phyloP scores from a whole-genome alignment of 1,140 invertebrate species.

The Andricus grossulariae region DNA sequence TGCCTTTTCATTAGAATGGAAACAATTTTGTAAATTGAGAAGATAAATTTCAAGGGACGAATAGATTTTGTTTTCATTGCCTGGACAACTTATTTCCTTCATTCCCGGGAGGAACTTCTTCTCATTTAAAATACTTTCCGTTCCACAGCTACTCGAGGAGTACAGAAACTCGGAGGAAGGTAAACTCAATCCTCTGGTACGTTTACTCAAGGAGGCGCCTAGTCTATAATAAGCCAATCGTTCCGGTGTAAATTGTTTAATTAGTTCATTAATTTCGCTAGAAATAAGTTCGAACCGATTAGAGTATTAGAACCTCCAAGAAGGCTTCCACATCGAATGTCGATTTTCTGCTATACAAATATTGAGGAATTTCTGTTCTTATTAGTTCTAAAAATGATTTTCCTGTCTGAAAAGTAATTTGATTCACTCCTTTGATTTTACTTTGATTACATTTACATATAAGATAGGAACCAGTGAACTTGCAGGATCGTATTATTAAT shows the following conservation, averaged over 20 bases:
- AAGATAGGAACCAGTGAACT: not conserved
- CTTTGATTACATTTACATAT: not conserved
- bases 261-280: not conserved
- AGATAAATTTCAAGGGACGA: no score
- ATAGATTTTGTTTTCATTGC: not conserved
- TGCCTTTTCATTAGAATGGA: no score
- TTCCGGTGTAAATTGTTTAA: conserved; percentile 35
- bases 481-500: conserved; percentile 21
- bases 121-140: conserved; percentile 34
- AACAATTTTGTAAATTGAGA: no score
- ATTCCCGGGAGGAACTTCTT: conserved; percentile 9
- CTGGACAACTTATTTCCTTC: conserved; percentile 17
- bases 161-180: conserved; percentile 80
- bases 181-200: conserved; percentile 78
- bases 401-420: not conserved
- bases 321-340: no score
- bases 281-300: conserved; percentile 18
- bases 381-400: not conserved
- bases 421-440: not conserved
- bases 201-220: conserved; percentile 67
- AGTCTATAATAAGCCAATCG: conserved; percentile 34
- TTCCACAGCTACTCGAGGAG: conserved; percentile 80
- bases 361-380: no score
- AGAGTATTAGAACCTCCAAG: conserved; percentile 3
- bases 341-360: no score